Evolutionary conservation across 35 echinoderm and acorn worm genomes (phyloP).

Genomic region (Ptychodera flava): DNA sequence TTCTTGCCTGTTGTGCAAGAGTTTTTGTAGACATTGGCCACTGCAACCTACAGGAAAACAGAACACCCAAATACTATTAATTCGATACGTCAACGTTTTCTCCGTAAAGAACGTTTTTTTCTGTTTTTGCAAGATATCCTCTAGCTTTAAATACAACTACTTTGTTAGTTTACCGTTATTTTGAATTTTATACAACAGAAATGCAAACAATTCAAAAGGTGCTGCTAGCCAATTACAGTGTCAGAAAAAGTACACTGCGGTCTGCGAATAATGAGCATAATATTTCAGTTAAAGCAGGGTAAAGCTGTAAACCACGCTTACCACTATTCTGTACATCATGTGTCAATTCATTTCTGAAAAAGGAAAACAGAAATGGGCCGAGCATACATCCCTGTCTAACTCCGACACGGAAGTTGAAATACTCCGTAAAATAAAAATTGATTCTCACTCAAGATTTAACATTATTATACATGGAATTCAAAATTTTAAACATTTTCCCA

Average conservation of each 20-base stretch:
- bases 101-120: neutral
- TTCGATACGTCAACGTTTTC: neutral
- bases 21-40: neutral
- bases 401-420: neutral
- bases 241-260: neutral
- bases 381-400: neutral
- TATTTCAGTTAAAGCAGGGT: neutral
- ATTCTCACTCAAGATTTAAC: neutral
- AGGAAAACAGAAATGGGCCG: neutral
- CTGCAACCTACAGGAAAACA: neutral
- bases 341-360: neutral
- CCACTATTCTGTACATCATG: neutral
- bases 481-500: neutral
- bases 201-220: neutral
- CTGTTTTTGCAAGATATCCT: neutral
- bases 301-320: neutral
- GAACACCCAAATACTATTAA: neutral
- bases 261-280: neutral
- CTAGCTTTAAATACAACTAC: neutral
- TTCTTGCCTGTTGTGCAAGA: neutral
- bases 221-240: neutral
- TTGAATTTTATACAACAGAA: neutral
- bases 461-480: neutral
- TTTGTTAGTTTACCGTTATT: neutral
- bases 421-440: neutral